Conservation (phyloP, 1,140 invertebrate species). For the Ptiloglossa arizonensis region DNA sequence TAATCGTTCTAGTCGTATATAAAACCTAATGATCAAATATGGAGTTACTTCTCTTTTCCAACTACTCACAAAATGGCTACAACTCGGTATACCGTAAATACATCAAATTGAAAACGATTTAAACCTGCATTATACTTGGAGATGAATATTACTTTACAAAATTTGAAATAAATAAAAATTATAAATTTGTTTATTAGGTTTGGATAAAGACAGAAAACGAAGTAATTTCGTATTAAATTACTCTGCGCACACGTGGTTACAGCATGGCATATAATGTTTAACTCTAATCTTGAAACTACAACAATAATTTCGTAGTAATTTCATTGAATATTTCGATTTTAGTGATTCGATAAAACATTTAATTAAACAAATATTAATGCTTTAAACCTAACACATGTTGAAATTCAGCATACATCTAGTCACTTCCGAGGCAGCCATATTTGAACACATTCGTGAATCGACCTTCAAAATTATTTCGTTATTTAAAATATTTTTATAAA, state of each 20-base stretch:
- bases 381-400: not conserved
- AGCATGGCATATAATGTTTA: not conserved
- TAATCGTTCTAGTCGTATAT: not conserved
- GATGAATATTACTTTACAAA: not conserved
- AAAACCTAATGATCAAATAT: slow-evolving; percentile 46
- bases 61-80: slow-evolving; percentile 60
- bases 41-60: slow-evolving; percentile 40
- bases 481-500: not conserved
- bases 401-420: not conserved
- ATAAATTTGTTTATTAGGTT: not conserved
- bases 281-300: too few relatives aligned
- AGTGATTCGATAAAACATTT: not conserved
- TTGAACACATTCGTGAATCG: slow-evolving; percentile 23
- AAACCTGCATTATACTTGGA: not conserved
- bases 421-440: slow-evolving; percentile 48
- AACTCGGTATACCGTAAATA: not conserved
- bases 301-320: not conserved
- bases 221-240: not conserved
- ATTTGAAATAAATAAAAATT: not conserved
- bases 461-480: not conserved
- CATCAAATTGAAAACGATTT: not conserved
- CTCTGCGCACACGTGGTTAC: slow-evolving; percentile 18
- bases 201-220: not conserved
- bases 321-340: not conserved
- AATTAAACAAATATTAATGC: not conserved